phyloP scores from a whole-genome alignment of 2,797 vertebrate genomes.

The Thalassophryne amazonica region DNA sequence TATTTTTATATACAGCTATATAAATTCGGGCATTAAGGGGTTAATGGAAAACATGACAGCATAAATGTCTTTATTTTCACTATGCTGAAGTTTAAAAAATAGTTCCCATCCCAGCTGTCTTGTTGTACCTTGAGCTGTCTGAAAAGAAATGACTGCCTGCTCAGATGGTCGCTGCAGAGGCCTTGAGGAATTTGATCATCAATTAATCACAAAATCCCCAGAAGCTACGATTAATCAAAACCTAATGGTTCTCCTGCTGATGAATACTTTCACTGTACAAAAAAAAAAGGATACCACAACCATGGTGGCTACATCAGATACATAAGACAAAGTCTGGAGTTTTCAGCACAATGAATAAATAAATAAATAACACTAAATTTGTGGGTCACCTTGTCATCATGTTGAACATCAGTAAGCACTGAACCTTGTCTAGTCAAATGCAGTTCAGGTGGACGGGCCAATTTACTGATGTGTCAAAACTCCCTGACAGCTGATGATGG shows the following conservation, averaged over 20 bases:
- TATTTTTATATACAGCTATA: too few relatives aligned
- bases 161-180: conserved; percentile 39
- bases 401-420: too few relatives aligned
- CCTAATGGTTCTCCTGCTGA: conserved; percentile 48
- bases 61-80: conserved; percentile 69
- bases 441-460: not conserved
- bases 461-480: not conserved
- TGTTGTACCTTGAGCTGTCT: conserved; percentile 71
- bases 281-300: not conserved
- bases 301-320: not conserved
- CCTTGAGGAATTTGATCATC: conserved; percentile 66
- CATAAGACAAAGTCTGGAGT: too few relatives aligned
- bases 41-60: conserved; percentile 53
- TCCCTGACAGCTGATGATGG: not conserved
- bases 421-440: not conserved
- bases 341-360: not conserved
- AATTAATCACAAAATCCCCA: conserved; percentile 64
- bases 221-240: conserved; percentile 65
- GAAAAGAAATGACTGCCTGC: conserved; percentile 67
- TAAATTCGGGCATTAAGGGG: too few relatives aligned
- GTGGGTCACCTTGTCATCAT: not conserved
- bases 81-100: conserved; percentile 65
- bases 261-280: conserved; percentile 37
- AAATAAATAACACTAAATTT: not conserved
- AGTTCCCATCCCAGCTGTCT: conserved; percentile 54